Evolutionary conservation across 2,797 vertebrate species (phyloP).

Genomic region (Pseudocheirus occidentalis): DNA sequence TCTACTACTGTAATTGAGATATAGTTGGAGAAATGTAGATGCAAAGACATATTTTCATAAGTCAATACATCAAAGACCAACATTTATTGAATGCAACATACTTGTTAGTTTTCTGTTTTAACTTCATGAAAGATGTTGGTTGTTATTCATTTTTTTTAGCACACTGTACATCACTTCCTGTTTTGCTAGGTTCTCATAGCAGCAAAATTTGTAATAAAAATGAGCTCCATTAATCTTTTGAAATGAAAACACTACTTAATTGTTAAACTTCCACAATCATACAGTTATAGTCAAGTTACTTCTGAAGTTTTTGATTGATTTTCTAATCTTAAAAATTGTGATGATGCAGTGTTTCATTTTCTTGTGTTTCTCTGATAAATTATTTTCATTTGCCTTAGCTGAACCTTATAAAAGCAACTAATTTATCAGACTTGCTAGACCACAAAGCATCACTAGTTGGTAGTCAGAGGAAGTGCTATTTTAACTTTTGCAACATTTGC

Average conservation of each 20-base stretch:
- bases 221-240: slow-evolving; percentile 62
- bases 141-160: slow-evolving; percentile 63
- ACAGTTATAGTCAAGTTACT: slow-evolving; percentile 64
- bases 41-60: background rate
- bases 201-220: slow-evolving; percentile 65
- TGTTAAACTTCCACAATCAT: slow-evolving; percentile 58
- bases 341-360: slow-evolving; percentile 73
- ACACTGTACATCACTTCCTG: slow-evolving; percentile 45
- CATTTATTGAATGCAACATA: background rate
- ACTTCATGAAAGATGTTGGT: slow-evolving; percentile 6
- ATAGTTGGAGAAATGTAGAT: slow-evolving; percentile 31
- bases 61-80: slow-evolving; percentile 29
- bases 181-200: slow-evolving; percentile 52
- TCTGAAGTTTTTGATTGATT: slow-evolving; percentile 74
- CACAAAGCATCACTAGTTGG: slow-evolving; percentile 53
- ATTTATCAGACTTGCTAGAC: slow-evolving; percentile 74
- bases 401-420: slow-evolving; percentile 70
- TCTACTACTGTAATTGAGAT: background rate
- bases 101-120: slow-evolving; percentile 10
- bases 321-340: slow-evolving; percentile 67
- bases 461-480: slow-evolving; percentile 51
- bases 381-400: slow-evolving; percentile 78
- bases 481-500: slow-evolving; percentile 65
- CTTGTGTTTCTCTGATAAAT: slow-evolving; percentile 77
- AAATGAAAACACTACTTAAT: slow-evolving; percentile 63